phyloP scores from a whole-genome alignment of 53 echinoderm and acorn worm species.

The Actinopyga echinites region DNA sequence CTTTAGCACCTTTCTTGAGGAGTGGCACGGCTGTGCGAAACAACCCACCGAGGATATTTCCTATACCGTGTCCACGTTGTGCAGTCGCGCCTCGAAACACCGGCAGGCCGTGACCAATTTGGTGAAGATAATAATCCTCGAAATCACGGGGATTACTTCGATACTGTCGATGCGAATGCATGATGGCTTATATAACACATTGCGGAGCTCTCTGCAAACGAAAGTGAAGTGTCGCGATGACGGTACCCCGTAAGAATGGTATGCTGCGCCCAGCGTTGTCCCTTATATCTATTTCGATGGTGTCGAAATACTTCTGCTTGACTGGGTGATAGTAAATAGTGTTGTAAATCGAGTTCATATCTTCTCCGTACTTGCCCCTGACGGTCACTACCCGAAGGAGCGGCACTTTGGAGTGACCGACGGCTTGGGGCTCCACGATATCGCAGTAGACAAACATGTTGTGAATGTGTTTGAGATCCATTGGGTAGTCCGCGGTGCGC shows the following conservation, averaged over 20 bases:
- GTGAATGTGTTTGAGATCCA: slow-evolving; percentile 29
- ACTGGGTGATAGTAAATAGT: slow-evolving; percentile 1
- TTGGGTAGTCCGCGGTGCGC: neutral
- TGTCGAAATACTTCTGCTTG: no score
- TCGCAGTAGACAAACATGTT: slow-evolving; percentile 49
- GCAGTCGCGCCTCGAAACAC: slow-evolving; percentile 36
- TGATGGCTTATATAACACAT: neutral
- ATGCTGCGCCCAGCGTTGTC: slow-evolving; percentile 50
- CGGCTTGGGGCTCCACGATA: slow-evolving; percentile 45
- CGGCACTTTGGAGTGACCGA: slow-evolving; percentile 55
- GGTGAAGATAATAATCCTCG: neutral
- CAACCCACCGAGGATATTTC: slow-evolving; percentile 21
- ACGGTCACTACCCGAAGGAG: slow-evolving; percentile 57
- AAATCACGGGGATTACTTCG: neutral
- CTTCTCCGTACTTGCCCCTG: slow-evolving; percentile 41
- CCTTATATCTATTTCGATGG: slow-evolving; percentile 58
- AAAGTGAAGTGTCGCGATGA: slow-evolving; percentile 70
- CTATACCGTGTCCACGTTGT: slow-evolving; percentile 6
- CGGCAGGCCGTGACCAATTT: neutral
- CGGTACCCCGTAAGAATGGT: slow-evolving; percentile 63
- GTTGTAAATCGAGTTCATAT: neutral
- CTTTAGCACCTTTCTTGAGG: no score
- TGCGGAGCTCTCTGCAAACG: neutral
- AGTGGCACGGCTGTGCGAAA: no score
- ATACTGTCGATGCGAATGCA: neutral